Evolutionary conservation across 2,113 vertebrate genomes (phyloP).

Genomic region (Tichodroma muraria): DNA sequence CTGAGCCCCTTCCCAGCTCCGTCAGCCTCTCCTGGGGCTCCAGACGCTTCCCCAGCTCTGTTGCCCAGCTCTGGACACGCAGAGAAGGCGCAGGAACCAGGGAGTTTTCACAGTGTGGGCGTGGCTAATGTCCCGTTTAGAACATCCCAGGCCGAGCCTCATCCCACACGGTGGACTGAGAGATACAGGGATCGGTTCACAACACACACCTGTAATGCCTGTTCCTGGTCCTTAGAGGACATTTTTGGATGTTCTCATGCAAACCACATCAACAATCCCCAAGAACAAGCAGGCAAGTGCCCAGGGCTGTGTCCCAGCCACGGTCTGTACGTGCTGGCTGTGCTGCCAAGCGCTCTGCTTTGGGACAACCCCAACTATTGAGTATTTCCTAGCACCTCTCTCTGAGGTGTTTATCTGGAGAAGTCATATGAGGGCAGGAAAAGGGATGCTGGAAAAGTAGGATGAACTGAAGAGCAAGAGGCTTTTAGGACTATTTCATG

Average conservation of each 20-base stretch:
- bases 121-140: neutral
- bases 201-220: neutral
- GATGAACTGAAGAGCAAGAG: neutral
- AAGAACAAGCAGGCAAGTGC: neutral
- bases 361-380: neutral
- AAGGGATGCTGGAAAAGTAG: neutral
- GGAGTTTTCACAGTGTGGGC: neutral
- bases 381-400: neutral
- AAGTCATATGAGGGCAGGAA: neutral
- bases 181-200: neutral
- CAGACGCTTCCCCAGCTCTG: neutral
- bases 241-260: neutral
- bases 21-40: rapidly evolving
- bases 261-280: neutral
- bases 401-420: neutral
- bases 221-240: neutral
- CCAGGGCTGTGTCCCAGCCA: neutral
- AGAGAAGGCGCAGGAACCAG: neutral
- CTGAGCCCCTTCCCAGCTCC: neutral
- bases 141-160: neutral
- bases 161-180: rapidly evolving
- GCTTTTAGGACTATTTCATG: neutral
- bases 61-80: neutral
- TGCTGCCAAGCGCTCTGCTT: neutral
- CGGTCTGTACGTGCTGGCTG: rapidly evolving